Evolutionary conservation across 2,113 vertebrate genomes (phyloP).

Genomic region (Ploceus nigricollis): DNA sequence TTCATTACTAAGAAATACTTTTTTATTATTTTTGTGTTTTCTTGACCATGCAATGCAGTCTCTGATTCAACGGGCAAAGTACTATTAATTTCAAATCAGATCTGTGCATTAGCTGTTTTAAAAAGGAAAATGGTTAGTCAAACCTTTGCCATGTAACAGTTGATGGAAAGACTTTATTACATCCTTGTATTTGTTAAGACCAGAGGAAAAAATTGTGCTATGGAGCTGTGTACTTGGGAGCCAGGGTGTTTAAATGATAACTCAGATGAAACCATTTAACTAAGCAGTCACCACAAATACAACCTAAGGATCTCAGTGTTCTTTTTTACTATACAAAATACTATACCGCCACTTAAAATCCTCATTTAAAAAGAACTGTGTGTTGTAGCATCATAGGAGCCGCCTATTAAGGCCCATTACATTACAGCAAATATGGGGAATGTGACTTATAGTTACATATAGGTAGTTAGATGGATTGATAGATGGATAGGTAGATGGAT

Average conservation of each 20-base stretch:
- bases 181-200: neutral
- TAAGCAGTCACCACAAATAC: neutral
- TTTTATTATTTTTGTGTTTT: neutral
- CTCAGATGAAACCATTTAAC: neutral
- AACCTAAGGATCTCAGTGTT: neutral
- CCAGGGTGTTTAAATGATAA: neutral
- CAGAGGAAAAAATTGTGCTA: neutral
- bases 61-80: neutral
- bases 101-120: neutral
- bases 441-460: neutral
- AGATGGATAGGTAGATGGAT: neutral
- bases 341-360: neutral
- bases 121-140: neutral
- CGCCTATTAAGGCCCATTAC: neutral
- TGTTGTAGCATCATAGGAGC: neutral
- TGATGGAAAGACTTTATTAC: neutral
- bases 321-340: neutral
- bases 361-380: neutral
- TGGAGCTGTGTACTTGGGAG: neutral
- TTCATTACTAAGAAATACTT: neutral
- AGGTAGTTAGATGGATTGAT: too few relatives aligned
- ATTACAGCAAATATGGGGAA: neutral
- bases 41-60: neutral
- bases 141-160: neutral
- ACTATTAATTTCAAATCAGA: neutral